Evolutionary conservation across 92 coral and sea anemone genomes (phyloP).

Genomic region (Phymanthus crucifer): DNA sequence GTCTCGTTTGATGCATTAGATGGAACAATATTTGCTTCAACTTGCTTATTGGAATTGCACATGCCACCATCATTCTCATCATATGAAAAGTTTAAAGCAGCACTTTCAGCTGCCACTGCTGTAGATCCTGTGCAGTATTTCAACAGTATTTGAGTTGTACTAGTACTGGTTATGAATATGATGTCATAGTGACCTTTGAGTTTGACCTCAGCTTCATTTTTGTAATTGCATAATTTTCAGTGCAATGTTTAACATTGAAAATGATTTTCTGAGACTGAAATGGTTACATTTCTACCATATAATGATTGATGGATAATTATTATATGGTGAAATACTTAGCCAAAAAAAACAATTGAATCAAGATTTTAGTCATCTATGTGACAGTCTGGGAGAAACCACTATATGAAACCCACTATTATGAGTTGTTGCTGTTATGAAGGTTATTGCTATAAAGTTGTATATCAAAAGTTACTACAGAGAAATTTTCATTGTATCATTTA

Average conservation of each 20-base stretch:
- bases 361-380: neutral
- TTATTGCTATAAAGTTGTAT: too few species aligned
- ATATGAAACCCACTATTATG: neutral
- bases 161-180: neutral
- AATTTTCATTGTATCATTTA: neutral
- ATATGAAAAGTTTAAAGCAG: constrained; percentile 23
- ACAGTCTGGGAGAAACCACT: neutral
- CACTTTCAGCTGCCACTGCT: constrained; percentile 5
- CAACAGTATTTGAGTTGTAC: constrained; percentile 7
- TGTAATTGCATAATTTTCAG: neutral
- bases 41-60: constrained; percentile 22
- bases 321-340: neutral
- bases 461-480: neutral
- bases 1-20: neutral
- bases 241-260: neutral
- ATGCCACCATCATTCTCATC: constrained; percentile 18
- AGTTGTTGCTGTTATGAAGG: too few species aligned
- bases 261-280: neutral
- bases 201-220: neutral
- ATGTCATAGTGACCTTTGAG: neutral
- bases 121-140: constrained; percentile 20
- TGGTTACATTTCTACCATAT: neutral
- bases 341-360: neutral
- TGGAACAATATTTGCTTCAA: constrained; percentile 16
- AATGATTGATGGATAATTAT: neutral